Conservation (phyloP, 2,113 vertebrate genomes). For the Hippocampus barbouri region DNA sequence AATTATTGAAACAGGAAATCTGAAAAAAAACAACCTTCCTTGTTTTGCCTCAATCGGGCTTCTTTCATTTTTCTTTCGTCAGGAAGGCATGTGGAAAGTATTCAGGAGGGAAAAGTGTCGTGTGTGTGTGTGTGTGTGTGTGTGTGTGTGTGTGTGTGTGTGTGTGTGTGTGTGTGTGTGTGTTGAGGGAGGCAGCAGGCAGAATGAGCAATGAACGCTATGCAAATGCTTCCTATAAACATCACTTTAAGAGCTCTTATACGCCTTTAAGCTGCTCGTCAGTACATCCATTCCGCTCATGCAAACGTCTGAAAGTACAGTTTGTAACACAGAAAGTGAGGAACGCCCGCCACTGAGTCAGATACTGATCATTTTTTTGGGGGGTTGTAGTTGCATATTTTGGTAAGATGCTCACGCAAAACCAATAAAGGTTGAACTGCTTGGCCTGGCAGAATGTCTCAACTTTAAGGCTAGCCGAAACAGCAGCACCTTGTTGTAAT, state of each 20-base stretch:
- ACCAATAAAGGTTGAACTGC: background rate
- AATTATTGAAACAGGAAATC: constrained; percentile 92
- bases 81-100: constrained; percentile 42
- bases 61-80: constrained; percentile 57
- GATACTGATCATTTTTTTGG: background rate
- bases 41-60: constrained; percentile 68
- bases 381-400: constrained; percentile 35
- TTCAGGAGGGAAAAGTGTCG: constrained; percentile 36
- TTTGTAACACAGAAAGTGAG: constrained; percentile 2
- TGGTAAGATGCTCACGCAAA: constrained; percentile 43
- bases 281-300: constrained; percentile 50
- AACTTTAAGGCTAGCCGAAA: background rate
- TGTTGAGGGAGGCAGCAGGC: constrained; percentile 8
- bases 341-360: background rate
- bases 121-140: constrained; percentile 11
- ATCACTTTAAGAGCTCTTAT: constrained; percentile 54
- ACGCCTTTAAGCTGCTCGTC: constrained; percentile 51
- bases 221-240: constrained; percentile 60
- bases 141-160: constrained; percentile 5
- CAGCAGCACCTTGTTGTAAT: background rate
- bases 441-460: background rate
- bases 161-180: background rate
- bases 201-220: constrained; percentile 50
- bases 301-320: constrained; percentile 20
- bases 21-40: constrained; percentile 72